Percentiles rank a stretch among this genome's conserved stretches.
Evolutionary conservation across 2,113 vertebrate species (phyloP).

Genomic region (Prochilodus magdalenae): DNA sequence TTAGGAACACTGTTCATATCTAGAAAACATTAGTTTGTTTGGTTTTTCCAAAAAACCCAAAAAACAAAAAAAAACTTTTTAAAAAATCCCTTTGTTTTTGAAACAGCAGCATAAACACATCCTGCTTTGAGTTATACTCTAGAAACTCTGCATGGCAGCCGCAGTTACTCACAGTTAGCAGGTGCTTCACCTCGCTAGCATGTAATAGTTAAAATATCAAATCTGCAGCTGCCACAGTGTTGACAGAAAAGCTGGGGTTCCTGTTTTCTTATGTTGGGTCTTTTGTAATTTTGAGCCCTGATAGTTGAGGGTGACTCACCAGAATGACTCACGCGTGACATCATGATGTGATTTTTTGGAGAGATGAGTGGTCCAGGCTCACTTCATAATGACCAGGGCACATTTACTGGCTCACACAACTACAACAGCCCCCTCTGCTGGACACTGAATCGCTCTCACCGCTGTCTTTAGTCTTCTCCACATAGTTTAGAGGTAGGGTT

Average conservation of each 20-base stretch:
- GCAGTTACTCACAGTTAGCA: not conserved
- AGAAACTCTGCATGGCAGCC: not conserved
- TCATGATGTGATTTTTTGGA: slow-evolving; percentile 15
- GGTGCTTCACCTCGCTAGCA: not conserved
- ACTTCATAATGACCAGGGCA: slow-evolving; percentile 9
- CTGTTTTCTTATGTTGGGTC: not conserved
- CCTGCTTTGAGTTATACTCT: not conserved
- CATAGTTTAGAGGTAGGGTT: too few species aligned
- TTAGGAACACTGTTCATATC: too few species aligned
- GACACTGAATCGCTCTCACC: not conserved
- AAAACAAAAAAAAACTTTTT: too few species aligned
- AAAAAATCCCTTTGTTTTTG: too few species aligned
- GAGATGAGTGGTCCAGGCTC: slow-evolving; percentile 11
- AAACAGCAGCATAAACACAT: not conserved
- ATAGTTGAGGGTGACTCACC: not conserved
- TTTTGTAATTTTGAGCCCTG: not conserved
- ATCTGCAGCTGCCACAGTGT: not conserved
- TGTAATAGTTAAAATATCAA: not conserved
- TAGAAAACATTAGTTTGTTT: too few species aligned
- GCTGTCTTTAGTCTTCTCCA: not conserved
- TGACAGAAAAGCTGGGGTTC: not conserved
- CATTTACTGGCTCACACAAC: not conserved
- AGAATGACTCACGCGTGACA: not conserved
- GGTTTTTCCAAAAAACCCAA: too few species aligned
- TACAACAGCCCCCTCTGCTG: slow-evolving; percentile 43